These are phyloP conservation scores for Lipophrys pholis DNA, from an alignment of 2,113 vertebrate genomes.

Conservation along the genomic window DNA sequence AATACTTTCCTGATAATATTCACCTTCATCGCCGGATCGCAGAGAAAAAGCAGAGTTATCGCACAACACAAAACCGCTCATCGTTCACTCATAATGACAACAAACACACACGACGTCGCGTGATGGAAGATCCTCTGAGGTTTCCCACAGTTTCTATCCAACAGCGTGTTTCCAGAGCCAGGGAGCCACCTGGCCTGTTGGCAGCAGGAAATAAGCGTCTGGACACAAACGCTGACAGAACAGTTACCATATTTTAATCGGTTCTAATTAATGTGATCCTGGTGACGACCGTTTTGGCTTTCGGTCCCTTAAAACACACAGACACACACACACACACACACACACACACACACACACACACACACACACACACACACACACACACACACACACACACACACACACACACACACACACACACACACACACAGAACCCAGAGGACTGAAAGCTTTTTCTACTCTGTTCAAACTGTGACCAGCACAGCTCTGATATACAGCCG, in stretches of 20 bases:
- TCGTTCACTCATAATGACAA: background rate
- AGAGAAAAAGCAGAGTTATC: too few relatives aligned
- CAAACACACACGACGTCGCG: conserved; percentile 7
- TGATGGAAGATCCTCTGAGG: background rate
- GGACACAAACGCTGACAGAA: conserved; percentile 23
- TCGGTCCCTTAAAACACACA: background rate
- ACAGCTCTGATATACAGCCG: background rate
- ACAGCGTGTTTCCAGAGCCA: conserved; percentile 1
- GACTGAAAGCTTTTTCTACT: too few relatives aligned
- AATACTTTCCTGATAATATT: too few relatives aligned
- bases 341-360: background rate
- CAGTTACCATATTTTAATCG: conserved; percentile 23
- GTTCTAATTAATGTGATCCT: conserved; percentile 33
- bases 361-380: background rate
- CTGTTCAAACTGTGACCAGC: too few relatives aligned
- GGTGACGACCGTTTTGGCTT: conserved; percentile 5
- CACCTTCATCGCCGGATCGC: too few relatives aligned
- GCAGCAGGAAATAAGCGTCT: conserved; percentile 23
- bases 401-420: background rate
- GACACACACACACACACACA: background rate
- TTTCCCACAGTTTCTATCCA: background rate
- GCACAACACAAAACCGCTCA: too few relatives aligned
- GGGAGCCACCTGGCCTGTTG: conserved; percentile 30
- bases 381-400: background rate
- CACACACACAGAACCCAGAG: background rate